These are phyloP conservation scores for Ferrisia virgata DNA, from an alignment of 2,888 invertebrate species.

Conservation along the genomic window DNA sequence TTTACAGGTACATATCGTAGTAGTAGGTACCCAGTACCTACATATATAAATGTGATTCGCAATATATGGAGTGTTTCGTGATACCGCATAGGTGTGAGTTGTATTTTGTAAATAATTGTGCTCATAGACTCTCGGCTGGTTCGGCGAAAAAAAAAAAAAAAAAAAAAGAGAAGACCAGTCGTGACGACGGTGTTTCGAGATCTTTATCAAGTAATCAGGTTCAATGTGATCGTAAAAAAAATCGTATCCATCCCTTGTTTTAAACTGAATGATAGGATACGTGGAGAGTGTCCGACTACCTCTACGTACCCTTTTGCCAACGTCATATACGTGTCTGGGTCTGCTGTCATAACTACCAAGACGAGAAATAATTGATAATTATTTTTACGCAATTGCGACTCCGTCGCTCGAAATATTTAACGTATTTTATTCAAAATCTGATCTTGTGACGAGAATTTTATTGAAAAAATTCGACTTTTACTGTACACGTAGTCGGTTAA, in stretches of 20 bases:
- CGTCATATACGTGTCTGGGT: no score
- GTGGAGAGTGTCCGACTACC: neutral
- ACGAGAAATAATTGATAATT: no score
- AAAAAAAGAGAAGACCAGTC: neutral
- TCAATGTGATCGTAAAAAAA: neutral
- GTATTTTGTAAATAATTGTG: neutral
- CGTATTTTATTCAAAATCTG: no score
- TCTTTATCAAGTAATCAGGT: conserved; percentile 2
- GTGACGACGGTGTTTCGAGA: neutral
- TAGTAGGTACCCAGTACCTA: no score
- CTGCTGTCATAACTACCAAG: no score
- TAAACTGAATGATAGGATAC: neutral
- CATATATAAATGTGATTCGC: neutral
- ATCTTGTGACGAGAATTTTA: no score
- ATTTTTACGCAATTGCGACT: no score
- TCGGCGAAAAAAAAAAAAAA: neutral
- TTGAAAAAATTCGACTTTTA: no score
- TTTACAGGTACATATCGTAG: no score
- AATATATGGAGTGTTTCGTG: conserved; percentile 9
- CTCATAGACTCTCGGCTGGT: neutral
- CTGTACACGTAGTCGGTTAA: no score
- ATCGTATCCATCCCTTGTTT: neutral
- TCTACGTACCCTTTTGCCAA: no score
- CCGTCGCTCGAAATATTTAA: no score
- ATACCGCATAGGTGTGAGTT: neutral